Evolutionary conservation across 2,797 vertebrate genomes (phyloP).

Genomic region (Anableps anableps): DNA sequence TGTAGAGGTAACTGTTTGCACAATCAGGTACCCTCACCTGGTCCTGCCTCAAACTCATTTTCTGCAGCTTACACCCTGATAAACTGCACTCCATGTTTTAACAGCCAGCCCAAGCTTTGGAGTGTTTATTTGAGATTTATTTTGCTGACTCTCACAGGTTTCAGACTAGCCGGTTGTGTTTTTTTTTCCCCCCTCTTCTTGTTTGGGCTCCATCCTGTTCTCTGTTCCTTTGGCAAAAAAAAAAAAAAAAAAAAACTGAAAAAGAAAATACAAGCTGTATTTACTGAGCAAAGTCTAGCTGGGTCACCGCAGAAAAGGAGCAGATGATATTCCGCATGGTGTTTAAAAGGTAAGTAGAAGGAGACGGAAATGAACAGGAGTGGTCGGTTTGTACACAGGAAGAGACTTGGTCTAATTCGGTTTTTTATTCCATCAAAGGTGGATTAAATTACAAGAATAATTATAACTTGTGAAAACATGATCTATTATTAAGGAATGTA

Average conservation of each 20-base stretch:
- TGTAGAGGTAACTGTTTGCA: conserved; percentile 12
- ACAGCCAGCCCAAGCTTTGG: conserved; percentile 10
- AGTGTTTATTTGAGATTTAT: conserved; percentile 36
- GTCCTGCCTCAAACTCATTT: background rate
- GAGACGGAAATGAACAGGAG: conserved; percentile 18
- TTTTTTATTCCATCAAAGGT: background rate
- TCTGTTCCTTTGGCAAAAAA: conserved; percentile 19
- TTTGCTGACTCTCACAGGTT: conserved; percentile 36
- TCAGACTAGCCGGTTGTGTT: conserved; percentile 35
- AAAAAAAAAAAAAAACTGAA: conserved; percentile 25
- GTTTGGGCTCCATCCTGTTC: conserved; percentile 27
- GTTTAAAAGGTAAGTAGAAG: conserved; percentile 10
- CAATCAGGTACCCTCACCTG: conserved; percentile 1
- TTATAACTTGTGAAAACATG: background rate
- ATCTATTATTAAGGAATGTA: background rate
- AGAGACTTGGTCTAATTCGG: background rate
- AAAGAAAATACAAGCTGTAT: conserved; percentile 53
- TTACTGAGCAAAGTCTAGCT: conserved; percentile 51
- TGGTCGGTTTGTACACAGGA: conserved; percentile 37
- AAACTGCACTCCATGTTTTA: conserved; percentile 22
- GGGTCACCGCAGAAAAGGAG: conserved; percentile 58
- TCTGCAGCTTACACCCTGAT: conserved; percentile 18
- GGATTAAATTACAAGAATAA: background rate
- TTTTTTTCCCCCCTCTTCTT: background rate
- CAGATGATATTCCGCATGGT: conserved; percentile 46